These are phyloP conservation scores for Sitobion miscanthi DNA, from an alignment of 1,140 invertebrate species.

Conservation along the genomic window DNA sequence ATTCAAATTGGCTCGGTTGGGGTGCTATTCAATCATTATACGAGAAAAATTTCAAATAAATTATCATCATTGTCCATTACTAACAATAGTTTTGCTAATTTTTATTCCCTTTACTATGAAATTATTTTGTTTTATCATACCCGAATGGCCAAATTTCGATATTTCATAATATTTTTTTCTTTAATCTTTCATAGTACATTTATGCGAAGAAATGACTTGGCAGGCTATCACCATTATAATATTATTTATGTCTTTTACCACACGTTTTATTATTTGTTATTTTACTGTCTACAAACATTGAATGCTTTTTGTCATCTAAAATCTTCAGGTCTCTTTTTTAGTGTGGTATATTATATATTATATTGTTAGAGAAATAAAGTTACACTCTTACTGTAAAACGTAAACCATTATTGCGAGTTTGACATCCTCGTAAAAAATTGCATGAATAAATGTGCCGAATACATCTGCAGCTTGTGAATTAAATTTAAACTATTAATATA, in stretches of 20 bases:
- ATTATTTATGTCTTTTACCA: constrained; percentile 13
- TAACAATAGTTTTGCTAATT: not conserved
- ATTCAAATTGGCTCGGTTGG: constrained; percentile 1
- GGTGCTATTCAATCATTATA: not conserved
- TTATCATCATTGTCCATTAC: constrained; percentile 7
- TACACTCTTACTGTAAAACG: not conserved
- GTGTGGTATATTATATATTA: not conserved
- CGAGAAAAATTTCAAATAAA: not conserved
- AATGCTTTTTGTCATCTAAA: constrained; percentile 23
- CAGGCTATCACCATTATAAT: not conserved
- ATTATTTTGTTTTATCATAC: not conserved
- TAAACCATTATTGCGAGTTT: not conserved
- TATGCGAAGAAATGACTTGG: not conserved
- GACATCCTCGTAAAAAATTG: not conserved
- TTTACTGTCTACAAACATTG: constrained; percentile 11
- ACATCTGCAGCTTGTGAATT: not conserved
- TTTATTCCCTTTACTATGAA: not conserved
- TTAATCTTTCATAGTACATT: not conserved
- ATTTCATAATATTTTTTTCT: not conserved
- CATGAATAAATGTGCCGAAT: not conserved
- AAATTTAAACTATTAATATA: not conserved
- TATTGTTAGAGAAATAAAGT: not conserved
- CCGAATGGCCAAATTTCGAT: not conserved
- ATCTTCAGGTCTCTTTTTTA: not conserved
- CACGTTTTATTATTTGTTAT: constrained; percentile 29